Percentiles rank a stretch among this genome's conserved stretches.
These are phyloP conservation scores for Saxicola maurus DNA, from an alignment of 2,797 vertebrate genomes.

Conservation along the genomic window DNA sequence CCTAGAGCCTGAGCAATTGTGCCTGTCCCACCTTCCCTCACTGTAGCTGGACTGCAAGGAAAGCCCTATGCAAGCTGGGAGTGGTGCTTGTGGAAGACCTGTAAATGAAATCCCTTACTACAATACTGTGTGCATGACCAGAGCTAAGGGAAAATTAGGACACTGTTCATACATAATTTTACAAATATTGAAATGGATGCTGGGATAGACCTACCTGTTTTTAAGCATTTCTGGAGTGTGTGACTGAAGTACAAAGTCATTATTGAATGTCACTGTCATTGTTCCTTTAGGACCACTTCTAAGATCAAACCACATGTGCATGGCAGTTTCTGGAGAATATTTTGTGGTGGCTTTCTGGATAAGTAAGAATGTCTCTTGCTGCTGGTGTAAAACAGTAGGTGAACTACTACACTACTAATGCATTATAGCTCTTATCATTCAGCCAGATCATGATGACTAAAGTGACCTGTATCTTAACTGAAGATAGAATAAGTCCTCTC, in stretches of 20 bases:
- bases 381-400: not conserved
- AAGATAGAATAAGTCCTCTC: not conserved
- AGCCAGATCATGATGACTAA: slow-evolving; percentile 1
- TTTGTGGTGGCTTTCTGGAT: not conserved
- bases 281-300: not conserved
- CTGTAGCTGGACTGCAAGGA: not conserved
- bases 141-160: not conserved
- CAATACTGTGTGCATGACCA: not conserved
- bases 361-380: not conserved
- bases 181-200: not conserved
- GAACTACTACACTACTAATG: not conserved
- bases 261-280: not conserved
- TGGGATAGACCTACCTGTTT: not conserved
- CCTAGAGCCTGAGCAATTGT: not conserved
- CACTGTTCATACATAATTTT: not conserved
- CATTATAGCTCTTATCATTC: not conserved
- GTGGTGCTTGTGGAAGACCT: not conserved
- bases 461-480: not conserved
- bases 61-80: not conserved
- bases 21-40: not conserved
- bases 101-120: not conserved
- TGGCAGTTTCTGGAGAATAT: not conserved
- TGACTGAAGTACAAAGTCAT: not conserved
- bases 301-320: rapidly evolving
- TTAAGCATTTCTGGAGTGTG: not conserved